A percentile compares a stretch with the other conserved stretches of the same genome.
These are phyloP conservation scores for Prinia subflava DNA, from an alignment of 2,113 vertebrate genomes.

Conservation along the genomic window DNA sequence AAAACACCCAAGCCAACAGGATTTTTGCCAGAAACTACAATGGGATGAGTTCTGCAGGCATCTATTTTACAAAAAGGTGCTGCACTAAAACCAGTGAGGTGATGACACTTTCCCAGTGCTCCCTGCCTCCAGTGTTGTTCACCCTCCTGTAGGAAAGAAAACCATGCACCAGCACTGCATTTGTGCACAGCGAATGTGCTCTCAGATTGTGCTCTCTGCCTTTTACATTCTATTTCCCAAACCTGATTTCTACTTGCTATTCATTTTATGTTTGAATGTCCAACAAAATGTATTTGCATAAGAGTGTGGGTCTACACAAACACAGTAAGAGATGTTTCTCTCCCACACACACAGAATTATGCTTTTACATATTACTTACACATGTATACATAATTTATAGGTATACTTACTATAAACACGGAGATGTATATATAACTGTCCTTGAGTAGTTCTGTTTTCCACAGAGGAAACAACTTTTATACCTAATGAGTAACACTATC, in stretches of 20 bases:
- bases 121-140: not conserved
- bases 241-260: not conserved
- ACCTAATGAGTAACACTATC: not conserved
- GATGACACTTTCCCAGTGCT: not conserved
- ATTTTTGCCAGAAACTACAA: not conserved
- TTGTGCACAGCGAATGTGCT: not conserved
- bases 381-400: not conserved
- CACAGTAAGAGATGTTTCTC: not conserved
- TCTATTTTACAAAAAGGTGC: not conserved
- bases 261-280: not conserved
- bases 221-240: not conserved
- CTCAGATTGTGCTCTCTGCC: not conserved
- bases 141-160: not conserved
- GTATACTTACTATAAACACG: not conserved
- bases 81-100: fast-evolving
- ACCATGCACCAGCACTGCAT: fast-evolving
- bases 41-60: not conserved
- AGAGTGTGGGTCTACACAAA: not conserved
- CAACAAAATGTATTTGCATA: not conserved
- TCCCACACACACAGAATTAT: not conserved
- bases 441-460: not conserved
- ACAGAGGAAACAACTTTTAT: not conserved
- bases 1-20: not conserved
- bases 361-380: not conserved
- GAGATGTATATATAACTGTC: not conserved